Conservation (phyloP, 2,113 vertebrate species). For the Tapirus terrestris region DNA sequence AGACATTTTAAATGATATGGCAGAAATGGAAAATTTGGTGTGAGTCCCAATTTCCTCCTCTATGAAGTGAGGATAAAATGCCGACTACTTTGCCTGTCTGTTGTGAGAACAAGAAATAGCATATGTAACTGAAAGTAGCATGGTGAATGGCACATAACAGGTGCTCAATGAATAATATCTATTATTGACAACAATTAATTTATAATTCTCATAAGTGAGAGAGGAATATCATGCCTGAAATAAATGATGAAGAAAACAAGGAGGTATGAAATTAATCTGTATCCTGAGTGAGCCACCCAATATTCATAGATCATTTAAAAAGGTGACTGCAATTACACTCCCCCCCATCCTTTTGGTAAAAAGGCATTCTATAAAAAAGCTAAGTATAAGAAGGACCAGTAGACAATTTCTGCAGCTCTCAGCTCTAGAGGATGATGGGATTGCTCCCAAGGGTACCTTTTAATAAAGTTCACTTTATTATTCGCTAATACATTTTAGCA, state of each 20-base stretch:
- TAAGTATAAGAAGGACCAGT: constrained; percentile 14
- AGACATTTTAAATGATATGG: background rate
- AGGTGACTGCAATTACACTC: constrained; percentile 41
- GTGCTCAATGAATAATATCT: background rate
- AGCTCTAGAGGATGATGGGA: constrained; percentile 63
- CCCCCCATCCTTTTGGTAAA: background rate
- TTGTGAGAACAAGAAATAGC: background rate
- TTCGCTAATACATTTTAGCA: constrained; percentile 69
- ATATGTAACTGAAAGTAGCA: background rate
- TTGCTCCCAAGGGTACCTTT: constrained; percentile 64
- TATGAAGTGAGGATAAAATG: background rate
- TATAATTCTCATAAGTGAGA: background rate
- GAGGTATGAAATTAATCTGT: background rate
- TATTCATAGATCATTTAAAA: constrained; percentile 49
- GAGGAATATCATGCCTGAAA: background rate
- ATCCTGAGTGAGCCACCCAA: background rate
- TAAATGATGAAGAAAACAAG: constrained; percentile 9
- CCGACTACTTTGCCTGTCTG: background rate
- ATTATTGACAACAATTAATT: background rate
- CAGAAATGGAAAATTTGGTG: background rate
- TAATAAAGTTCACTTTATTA: constrained; percentile 78
- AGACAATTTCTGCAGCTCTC: constrained; percentile 57
- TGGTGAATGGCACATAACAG: background rate
- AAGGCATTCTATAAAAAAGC: constrained; percentile 25
- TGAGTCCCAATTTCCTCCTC: background rate